Evolutionary conservation across 2,888 invertebrate genomes (phyloP).

Genomic region (Andrena bucephala): DNA sequence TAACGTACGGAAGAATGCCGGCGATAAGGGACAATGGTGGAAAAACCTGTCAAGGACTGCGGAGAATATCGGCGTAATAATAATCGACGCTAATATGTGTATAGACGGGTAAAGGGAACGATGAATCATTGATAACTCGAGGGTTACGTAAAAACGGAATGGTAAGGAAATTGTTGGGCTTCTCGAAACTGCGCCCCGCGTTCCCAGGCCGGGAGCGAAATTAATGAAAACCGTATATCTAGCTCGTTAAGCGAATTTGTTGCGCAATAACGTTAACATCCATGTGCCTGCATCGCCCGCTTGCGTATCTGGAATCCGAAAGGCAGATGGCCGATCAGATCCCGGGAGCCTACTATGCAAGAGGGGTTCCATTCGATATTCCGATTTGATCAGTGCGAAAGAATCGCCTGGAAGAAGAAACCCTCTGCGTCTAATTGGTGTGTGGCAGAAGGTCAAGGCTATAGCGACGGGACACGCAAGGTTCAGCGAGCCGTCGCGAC

Average conservation of each 20-base stretch:
- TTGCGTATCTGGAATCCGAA: background rate
- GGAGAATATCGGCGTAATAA: constrained; percentile 23
- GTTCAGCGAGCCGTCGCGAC: constrained; percentile 40
- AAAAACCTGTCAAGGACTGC: constrained; percentile 13
- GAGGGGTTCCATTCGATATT: background rate
- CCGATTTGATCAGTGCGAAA: constrained; percentile 1
- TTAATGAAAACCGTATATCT: constrained; percentile 9
- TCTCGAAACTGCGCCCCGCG: constrained; percentile 5
- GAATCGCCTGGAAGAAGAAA: constrained; percentile 28
- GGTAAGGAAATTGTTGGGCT: constrained; percentile 19
- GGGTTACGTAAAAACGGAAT: constrained; percentile 23
- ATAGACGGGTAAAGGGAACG: background rate
- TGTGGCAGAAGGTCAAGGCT: constrained; percentile 60
- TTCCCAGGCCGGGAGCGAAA: background rate
- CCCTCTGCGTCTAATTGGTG: constrained; percentile 48
- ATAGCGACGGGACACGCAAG: constrained; percentile 39
- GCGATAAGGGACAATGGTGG: constrained; percentile 39
- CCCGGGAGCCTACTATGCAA: background rate
- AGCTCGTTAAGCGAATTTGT: background rate
- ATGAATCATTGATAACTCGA: constrained; percentile 27
- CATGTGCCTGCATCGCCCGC: background rate
- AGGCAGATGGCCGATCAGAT: background rate
- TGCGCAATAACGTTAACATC: constrained; percentile 19
- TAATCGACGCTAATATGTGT: constrained; percentile 18
- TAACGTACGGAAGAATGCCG: constrained; percentile 28